Evolutionary conservation across 2,113 vertebrate species (phyloP), one percentile per base, ranked within the genome.

Genomic region (Rhinolophus sinicus): DNA sequence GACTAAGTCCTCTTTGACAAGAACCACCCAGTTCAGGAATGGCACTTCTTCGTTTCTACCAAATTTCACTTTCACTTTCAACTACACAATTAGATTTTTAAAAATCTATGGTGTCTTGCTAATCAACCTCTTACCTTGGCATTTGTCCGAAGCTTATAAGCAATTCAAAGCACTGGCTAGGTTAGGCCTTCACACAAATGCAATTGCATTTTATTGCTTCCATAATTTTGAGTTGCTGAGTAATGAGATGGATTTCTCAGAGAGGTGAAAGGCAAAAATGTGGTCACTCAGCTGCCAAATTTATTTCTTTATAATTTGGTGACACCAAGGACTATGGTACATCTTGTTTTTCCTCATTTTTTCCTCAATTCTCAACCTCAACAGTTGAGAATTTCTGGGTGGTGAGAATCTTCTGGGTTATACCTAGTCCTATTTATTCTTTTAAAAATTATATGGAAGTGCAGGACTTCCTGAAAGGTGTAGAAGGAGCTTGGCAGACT

Each of bases 181-280:
- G 96, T 90, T 92, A 96, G 96, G 83, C 94, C 93, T 98, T 94
- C 90, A 92, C 15, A 92, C 77, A 96, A 94, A 95, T 77, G 95
- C 97, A 98, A 98, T 98, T 97, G 97, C 87, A 75, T 98, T 81
- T 98, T 98, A 98, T 92, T 98, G 97, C 98, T 93, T 58, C 11
- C 88, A 96, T 97, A 96, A 98, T 95, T 98, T 92, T 96, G 96
- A 98, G 97, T 65, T 95, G 94, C 60, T 90, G 93, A 54, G 89
- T 28, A 96, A 82, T 73, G 30, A 96, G 96, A 93, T 65, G 64
- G 91, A 94, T 96, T 98, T 97, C 94, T 90, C 60, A 77, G 85
- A 97, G 86, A 97, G 96, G 77, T 90, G 44, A 93, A 97, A 97
- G 70, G 96, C 95, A 97, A 98, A 97, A 94, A 83, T 28, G 4